phyloP scores from a whole-genome alignment of 2,888 invertebrate species.

The Aporophyla nigra region DNA sequence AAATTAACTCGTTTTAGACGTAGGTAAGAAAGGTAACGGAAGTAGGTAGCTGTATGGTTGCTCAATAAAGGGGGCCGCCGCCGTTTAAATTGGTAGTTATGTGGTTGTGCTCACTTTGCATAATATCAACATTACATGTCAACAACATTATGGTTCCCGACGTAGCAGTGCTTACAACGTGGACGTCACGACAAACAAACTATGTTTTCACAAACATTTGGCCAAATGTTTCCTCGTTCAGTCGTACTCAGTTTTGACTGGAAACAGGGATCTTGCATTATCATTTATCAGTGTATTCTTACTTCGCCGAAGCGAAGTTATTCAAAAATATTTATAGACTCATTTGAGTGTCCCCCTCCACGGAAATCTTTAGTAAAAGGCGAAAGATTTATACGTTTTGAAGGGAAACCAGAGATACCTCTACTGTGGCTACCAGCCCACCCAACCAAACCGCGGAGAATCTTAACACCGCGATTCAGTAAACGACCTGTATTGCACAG shows the following conservation, averaged over 20 bases:
- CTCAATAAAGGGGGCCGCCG: conserved; percentile 5
- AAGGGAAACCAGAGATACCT: conserved; percentile 91
- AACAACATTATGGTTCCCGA: conserved; percentile 40
- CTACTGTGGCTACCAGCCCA: background rate
- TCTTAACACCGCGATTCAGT: conserved; percentile 22
- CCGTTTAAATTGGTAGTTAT: background rate
- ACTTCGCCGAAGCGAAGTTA: conserved; percentile 8
- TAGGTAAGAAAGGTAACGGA: background rate
- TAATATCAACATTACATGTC: conserved; percentile 37
- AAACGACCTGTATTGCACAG: conserved; percentile 14
- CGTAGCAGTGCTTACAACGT: conserved; percentile 11
- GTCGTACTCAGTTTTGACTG: conserved; percentile 2
- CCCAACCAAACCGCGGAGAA: conserved; percentile 7
- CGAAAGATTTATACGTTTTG: conserved; percentile 94
- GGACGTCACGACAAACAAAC: conserved; percentile 32
- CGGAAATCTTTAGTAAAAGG: conserved; percentile 95
- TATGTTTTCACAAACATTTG: conserved; percentile 37
- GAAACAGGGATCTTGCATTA: background rate
- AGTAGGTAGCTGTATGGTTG: background rate
- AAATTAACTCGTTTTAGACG: too few species aligned
- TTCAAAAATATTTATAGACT: conserved; percentile 77
- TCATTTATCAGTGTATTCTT: background rate
- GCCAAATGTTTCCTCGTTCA: conserved; percentile 12
- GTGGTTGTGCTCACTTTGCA: conserved; percentile 11
- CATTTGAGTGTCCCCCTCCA: conserved; percentile 94